Base-by-base conservation (phyloP, 2,113 vertebrate genomes). In the Aegypius monachus region DNA sequence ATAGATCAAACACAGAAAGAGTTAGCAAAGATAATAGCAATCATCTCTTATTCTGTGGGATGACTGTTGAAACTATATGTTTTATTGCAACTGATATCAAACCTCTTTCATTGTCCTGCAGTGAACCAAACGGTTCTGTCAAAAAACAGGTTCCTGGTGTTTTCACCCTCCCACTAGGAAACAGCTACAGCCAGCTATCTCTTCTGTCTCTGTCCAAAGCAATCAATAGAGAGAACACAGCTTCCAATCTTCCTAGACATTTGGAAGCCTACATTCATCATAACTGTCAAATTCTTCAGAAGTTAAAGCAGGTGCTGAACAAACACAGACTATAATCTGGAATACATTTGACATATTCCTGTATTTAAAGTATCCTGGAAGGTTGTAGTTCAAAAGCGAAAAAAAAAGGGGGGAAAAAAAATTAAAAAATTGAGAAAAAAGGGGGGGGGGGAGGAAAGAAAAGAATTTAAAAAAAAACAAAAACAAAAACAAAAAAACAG, bases 381-480 rank as follows among this genome's bases (percentile, higher is more conserved):
- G 12, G 66, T 1, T 29, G 43, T 77, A 29, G 18, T 95, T 96
- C 80, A 25, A 89, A 88, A 29, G 3, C 2, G 1, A 16, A 19
- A 31, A 45, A 40, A 63, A 77, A 63, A 26, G 4, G 16, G 52
- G 29, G 26, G 16, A 27, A 16, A 47, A 52, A 15, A 11, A 11
- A 5, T 2, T 7, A 2, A 23, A n/a, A n/a, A 4, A 31, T 11
- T 31, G 27, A 53, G 22, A 72, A 19, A n/a, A 16, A 6, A 1
- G 1, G 3, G 4, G 4, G 3, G 2, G 17, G 6, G 12, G 5
- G 17, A 16, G 6, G 10, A 31, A 55, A 55, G 15, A 10, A 13
- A 9, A 3, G 16, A 61, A 94, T 40, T 40, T 10, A 91, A 79
- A 67, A 10, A 38, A 19, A 22, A 38, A 11, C 20, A 63, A 38